Conservation (phyloP, 2,113 vertebrate genomes). For the Oncorhynchus nerka region DNA sequence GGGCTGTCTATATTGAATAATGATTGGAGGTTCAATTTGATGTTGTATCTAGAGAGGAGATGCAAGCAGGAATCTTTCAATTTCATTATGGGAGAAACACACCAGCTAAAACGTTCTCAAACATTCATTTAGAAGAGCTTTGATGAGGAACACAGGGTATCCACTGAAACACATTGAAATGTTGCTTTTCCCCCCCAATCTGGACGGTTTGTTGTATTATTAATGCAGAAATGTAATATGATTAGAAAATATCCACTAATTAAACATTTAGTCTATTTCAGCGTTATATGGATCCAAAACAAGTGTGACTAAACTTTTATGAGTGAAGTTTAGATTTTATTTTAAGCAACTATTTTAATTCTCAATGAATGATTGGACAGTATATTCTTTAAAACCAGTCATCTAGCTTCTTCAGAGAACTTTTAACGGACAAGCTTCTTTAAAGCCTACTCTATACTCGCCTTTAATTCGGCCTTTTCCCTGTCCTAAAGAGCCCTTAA, state of each 20-base stretch:
- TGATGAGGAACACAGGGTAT: slow-evolving; percentile 62
- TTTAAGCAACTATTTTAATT: not conserved
- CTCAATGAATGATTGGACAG: not conserved
- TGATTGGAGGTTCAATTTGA: slow-evolving; percentile 56
- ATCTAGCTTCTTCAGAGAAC: slow-evolving; percentile 34
- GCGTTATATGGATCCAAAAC: slow-evolving; percentile 12
- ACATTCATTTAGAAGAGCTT: slow-evolving; percentile 65
- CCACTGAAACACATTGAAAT: slow-evolving; percentile 47
- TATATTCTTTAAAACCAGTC: not conserved
- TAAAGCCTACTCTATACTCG: slow-evolving; percentile 21
- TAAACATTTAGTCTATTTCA: slow-evolving; percentile 38
- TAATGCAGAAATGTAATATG: slow-evolving; percentile 62
- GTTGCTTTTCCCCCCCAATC: slow-evolving; percentile 22
- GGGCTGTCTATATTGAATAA: slow-evolving; percentile 35
- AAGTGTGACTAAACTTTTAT: slow-evolving; percentile 33
- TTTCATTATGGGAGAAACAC: slow-evolving; percentile 55
- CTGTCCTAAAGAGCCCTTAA: slow-evolving; percentile 57
- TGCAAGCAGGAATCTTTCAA: slow-evolving; percentile 49
- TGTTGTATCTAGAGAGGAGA: slow-evolving; percentile 52
- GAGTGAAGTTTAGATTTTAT: slow-evolving; percentile 8
- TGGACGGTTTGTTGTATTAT: slow-evolving; percentile 65
- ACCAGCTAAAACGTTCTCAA: slow-evolving; percentile 59
- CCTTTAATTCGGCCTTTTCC: slow-evolving; percentile 49
- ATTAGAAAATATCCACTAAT: slow-evolving; percentile 43
- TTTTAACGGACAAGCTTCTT: slow-evolving; percentile 30